A percentile compares a stretch with the other conserved stretches of the same genome.
phyloP scores from a whole-genome alignment of 2,113 vertebrate species.

The Ciconia maguari region DNA sequence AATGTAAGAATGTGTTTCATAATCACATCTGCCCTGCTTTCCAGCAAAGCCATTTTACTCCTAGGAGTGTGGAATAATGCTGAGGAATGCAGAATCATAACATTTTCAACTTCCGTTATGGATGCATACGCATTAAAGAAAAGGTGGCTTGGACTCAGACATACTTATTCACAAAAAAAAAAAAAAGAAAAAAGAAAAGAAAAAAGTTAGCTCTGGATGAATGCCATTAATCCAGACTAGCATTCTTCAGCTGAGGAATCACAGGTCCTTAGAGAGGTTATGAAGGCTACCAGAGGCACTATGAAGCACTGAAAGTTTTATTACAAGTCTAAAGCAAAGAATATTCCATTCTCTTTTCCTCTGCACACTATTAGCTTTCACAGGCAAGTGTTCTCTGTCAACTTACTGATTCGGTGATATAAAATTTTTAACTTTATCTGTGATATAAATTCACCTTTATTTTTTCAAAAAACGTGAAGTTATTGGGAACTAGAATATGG shows the following conservation, averaged over 20 bases:
- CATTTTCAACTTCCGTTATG: not conserved
- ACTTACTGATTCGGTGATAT: not conserved
- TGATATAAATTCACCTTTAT: not conserved
- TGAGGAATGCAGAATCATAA: not conserved
- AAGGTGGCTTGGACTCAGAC: not conserved
- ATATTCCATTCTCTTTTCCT: not conserved
- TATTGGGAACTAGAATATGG: not conserved
- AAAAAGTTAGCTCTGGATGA: not conserved
- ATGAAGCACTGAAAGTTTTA: conserved; percentile 4
- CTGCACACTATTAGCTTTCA: not conserved
- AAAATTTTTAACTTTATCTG: not conserved
- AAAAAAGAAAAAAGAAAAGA: not conserved
- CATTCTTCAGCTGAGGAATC: not conserved
- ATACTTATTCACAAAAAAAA: not conserved
- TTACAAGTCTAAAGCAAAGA: not conserved
- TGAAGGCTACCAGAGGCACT: not conserved
- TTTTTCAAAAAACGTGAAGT: not conserved
- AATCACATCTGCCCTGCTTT: not conserved
- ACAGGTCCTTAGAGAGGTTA: not conserved
- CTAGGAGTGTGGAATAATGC: not conserved
- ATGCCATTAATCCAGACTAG: not conserved
- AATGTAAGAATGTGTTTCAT: not conserved
- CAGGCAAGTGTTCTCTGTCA: not conserved
- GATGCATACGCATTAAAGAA: not conserved
- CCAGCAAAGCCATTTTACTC: not conserved